A percentile compares a stretch with the other conserved stretches of the same genome.
Conservation (phyloP, 2,888 invertebrate genomes). For the Lissocephala sabroskyi region DNA sequence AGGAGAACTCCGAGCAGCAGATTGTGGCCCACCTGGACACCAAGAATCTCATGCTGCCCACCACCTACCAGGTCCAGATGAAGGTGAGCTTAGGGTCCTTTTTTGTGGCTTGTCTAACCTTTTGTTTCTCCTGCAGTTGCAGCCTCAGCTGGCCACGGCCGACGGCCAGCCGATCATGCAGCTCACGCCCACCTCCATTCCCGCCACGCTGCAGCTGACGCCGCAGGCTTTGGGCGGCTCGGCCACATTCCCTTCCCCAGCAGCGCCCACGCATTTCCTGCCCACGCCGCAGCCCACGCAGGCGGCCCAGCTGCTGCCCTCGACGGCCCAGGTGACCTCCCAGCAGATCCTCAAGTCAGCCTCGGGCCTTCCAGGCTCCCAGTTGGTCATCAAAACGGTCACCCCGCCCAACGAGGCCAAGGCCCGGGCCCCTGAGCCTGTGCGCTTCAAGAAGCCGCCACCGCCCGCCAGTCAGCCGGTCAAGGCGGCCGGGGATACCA, state of each 20-base stretch:
- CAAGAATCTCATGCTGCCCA: conserved; percentile 70
- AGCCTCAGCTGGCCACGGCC: conserved; percentile 71
- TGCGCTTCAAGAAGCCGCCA: no score
- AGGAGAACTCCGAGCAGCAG: conserved; percentile 71
- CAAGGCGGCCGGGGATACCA: no score
- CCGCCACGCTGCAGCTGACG: conserved; percentile 69
- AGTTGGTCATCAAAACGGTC: neutral
- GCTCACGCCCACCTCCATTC: conserved; percentile 69
- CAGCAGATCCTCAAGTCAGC: conserved; percentile 33
- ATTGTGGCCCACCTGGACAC: conserved; percentile 72
- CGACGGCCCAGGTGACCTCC: conserved; percentile 34
- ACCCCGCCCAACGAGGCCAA: neutral
- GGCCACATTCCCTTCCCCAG: conserved; percentile 40
- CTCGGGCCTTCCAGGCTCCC: neutral
- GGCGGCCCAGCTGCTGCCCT: conserved; percentile 16
- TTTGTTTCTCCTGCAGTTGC: conserved; percentile 42
- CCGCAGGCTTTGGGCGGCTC: conserved; percentile 56
- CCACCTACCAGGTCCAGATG: conserved; percentile 73
- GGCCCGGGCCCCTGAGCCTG: conserved; percentile 1
- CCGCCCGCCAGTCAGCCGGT: no score
- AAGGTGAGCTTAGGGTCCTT: conserved; percentile 47
- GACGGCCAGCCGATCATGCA: conserved; percentile 72
- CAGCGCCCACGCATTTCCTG: conserved; percentile 34
- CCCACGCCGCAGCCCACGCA: conserved; percentile 20
- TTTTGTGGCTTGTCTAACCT: neutral